These are phyloP conservation scores for Picus viridis DNA, from an alignment of 2,797 vertebrate species.

Conservation along the genomic window DNA sequence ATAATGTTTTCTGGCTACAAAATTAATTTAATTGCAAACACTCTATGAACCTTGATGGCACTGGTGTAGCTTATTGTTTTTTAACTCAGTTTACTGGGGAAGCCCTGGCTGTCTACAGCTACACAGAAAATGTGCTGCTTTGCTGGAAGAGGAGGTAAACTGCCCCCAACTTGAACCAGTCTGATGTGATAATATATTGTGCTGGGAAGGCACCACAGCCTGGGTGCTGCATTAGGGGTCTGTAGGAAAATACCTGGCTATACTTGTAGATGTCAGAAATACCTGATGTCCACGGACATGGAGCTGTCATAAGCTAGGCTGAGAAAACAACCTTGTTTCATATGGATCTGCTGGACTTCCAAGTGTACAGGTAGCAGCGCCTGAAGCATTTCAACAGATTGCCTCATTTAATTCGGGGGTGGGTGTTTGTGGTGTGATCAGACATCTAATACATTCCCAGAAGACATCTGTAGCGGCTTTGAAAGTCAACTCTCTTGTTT, in stretches of 20 bases:
- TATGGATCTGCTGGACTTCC: neutral
- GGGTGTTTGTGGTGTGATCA: neutral
- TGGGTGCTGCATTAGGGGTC: fast-evolving
- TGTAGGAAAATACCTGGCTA: neutral
- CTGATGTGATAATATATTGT: neutral
- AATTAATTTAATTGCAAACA: neutral
- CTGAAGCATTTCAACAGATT: neutral
- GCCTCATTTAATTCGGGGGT: neutral
- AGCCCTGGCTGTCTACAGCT: neutral
- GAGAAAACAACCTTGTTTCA: neutral
- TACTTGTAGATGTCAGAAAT: neutral
- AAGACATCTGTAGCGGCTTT: neutral
- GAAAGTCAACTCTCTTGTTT: neutral
- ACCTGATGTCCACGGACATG: neutral
- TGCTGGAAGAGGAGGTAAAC: neutral
- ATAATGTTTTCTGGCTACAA: neutral
- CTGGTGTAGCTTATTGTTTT: neutral
- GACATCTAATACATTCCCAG: neutral
- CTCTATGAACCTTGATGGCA: neutral
- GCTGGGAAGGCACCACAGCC: neutral
- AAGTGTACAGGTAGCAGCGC: neutral
- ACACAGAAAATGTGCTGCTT: neutral
- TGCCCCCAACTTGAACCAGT: neutral
- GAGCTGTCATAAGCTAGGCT: neutral
- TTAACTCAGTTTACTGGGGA: neutral